A percentile compares a stretch with the other conserved stretches of the same genome.
Conservation (phyloP, 53 echinoderm and acorn worm species). For the Luidia sarsii region DNA sequence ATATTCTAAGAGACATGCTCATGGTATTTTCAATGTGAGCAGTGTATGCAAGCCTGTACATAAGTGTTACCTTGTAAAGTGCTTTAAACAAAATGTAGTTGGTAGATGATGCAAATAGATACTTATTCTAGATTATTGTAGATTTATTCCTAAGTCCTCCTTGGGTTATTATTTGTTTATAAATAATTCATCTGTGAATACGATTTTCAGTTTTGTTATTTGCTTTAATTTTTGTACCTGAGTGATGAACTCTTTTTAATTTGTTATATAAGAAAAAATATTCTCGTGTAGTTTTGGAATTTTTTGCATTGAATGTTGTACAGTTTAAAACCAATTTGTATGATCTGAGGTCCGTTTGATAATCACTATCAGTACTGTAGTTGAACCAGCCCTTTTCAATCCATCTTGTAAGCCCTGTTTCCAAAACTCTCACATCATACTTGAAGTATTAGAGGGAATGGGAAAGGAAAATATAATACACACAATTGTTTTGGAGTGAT, state of each 20-base stretch:
- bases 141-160: background rate
- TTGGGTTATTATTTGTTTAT: slow-evolving; percentile 11
- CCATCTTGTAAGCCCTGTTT: too few species aligned
- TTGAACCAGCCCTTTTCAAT: too few species aligned
- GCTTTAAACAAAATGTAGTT: background rate
- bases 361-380: slow-evolving; percentile 40
- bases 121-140: slow-evolving; percentile 9
- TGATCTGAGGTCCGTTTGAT: slow-evolving; percentile 25
- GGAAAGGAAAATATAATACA: too few species aligned
- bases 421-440: too few species aligned
- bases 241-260: slow-evolving; percentile 47
- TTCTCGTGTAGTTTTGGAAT: slow-evolving; percentile 43
- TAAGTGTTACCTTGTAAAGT: background rate
- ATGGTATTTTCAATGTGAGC: slow-evolving; percentile 8
- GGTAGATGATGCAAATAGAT: background rate
- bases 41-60: slow-evolving; percentile 5
- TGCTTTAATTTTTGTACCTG: slow-evolving; percentile 49
- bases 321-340: slow-evolving; percentile 29
- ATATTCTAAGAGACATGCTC: slow-evolving; percentile 16
- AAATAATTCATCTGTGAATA: slow-evolving; percentile 23
- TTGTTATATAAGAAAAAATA: slow-evolving; percentile 36
- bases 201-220: slow-evolving; percentile 17
- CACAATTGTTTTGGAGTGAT: too few species aligned
- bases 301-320: slow-evolving; percentile 49
- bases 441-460: too few species aligned